Evolutionary conservation across 2,888 invertebrate genomes (phyloP), one percentile per base, ranked within the genome.

Genomic region (Ectemnius cavifrons): DNA sequence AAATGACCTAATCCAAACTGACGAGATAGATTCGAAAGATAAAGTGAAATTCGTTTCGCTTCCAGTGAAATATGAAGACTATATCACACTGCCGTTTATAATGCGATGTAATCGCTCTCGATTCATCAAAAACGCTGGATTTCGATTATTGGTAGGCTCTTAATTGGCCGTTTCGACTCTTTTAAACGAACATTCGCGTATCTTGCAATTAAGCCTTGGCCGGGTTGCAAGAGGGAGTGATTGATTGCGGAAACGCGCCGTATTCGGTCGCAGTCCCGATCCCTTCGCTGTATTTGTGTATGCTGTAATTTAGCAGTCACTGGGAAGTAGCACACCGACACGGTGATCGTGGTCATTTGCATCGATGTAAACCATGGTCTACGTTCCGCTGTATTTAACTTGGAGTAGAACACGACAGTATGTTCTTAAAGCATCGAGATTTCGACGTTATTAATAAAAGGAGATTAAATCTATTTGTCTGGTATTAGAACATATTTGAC

Each of bases 71-170:
- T 2, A 23, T 23, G 23, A 23, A 23, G 23, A 23, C 23, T 47
- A 47, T 14, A 5, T 18, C 45, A 5, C n/a, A 59, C 23, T 16
- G 56, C 49, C 67, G 63, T 63, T 67, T 81, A 62, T 81, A 78
- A 81, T 78, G 81, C 70, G 81, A 81, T 75, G 79, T 81, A 81
- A 81, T 81, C 79, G 79, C 75, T 37, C 37, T 37, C 37, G 75
- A 81, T 81, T 79, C 70, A 81, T 81, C 81, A 75, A 73, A 52
- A 71, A 75, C 58, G 63, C 37, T 60, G 37, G 78, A 78, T 75
- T 62, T 61, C 75, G 73, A 81, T 81, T 75, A 81, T 67, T 59
- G 37, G 37, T 73, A 63, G 69, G 71, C 61, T 64, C 68, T 73
- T 79, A 80, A 78, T 79, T 75, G 63, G 71, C 27, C 28, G 46